Conservation (phyloP, 2,113 vertebrate species). For the Megalops atlanticus region DNA sequence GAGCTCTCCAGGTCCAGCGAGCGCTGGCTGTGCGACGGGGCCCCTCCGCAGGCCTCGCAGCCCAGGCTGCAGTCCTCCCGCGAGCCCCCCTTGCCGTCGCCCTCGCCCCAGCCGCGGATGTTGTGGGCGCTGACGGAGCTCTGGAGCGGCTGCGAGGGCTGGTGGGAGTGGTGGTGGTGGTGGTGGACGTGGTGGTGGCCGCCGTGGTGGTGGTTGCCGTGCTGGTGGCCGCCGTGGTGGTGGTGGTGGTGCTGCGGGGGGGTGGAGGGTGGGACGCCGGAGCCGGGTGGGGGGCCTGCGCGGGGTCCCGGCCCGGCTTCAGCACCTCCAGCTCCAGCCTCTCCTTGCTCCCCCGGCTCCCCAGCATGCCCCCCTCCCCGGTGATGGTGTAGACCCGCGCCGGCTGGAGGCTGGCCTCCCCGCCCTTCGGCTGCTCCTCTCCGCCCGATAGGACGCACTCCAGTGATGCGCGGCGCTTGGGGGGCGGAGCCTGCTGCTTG, state of each 20-base stretch:
- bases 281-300: conserved; percentile 51
- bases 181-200: conserved; percentile 60
- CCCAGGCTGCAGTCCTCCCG: conserved; percentile 76
- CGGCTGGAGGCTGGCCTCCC: conserved; percentile 73
- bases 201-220: conserved; percentile 62
- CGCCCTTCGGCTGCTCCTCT: conserved; percentile 57
- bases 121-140: conserved; percentile 79
- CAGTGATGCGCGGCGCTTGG: conserved; percentile 68
- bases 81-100: conserved; percentile 67
- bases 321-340: conserved; percentile 89
- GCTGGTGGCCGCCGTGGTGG: conserved; percentile 61
- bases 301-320: conserved; percentile 67
- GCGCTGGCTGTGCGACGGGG: conserved; percentile 78
- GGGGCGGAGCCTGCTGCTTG: conserved; percentile 51
- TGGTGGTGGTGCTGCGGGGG: conserved; percentile 62
- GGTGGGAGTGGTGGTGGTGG: conserved; percentile 62
- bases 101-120: conserved; percentile 71
- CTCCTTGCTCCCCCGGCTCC: conserved; percentile 77
- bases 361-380: conserved; percentile 84
- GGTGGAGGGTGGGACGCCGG: conserved; percentile 62
- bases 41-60: conserved; percentile 77
- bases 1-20: conserved; percentile 85
- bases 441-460: conserved; percentile 87
- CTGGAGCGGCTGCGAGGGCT: conserved; percentile 74
- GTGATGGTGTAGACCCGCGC: conserved; percentile 93